Conservation (phyloP, 2,113 vertebrate species). For the Calyptomena viridis region DNA sequence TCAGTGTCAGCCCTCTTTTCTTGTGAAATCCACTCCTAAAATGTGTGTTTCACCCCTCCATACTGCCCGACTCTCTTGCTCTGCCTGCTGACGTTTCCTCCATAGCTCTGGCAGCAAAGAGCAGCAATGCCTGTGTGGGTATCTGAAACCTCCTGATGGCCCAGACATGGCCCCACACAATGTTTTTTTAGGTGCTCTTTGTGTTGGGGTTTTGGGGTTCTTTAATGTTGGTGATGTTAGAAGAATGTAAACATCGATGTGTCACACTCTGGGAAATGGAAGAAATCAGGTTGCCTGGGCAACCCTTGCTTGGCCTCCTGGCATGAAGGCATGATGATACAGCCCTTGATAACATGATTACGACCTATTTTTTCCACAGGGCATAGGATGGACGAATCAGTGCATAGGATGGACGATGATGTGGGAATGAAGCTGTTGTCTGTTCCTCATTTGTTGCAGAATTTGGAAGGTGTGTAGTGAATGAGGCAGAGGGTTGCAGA, state of each 20-base stretch:
- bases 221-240: not conserved
- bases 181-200: not conserved
- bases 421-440: conserved; percentile 65
- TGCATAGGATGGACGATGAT: conserved; percentile 63
- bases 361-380: conserved; percentile 64
- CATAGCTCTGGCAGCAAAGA: not conserved
- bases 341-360: conserved; percentile 54
- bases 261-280: not conserved
- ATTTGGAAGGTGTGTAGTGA: conserved; percentile 69
- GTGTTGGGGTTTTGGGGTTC: rapidly evolving
- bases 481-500: conserved; percentile 29
- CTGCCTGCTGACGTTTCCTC: not conserved
- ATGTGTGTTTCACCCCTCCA: not conserved
- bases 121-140: not conserved
- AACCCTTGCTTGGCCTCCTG: conserved; percentile 51
- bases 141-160: not conserved
- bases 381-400: conserved; percentile 63
- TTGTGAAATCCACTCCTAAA: not conserved
- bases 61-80: not conserved
- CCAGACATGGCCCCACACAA: not conserved
- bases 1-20: not conserved
- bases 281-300: conserved; percentile 51
- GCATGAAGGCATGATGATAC: not conserved
- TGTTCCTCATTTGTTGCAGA: conserved; percentile 72
- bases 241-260: not conserved